These are phyloP conservation scores for Diplolepis rosae DNA, from an alignment of 2,888 invertebrate species.

Conservation along the genomic window DNA sequence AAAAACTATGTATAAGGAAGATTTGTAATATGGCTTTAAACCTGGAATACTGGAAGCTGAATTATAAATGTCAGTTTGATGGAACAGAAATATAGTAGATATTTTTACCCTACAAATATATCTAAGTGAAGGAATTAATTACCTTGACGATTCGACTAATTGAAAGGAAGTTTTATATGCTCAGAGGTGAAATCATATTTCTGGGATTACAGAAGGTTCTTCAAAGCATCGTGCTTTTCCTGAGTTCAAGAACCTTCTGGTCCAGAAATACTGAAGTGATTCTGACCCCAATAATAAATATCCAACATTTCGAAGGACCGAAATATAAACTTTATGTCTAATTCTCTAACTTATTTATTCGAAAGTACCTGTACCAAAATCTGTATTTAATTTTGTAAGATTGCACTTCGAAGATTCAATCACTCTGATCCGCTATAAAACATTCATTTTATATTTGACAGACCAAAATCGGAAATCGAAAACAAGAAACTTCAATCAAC, in stretches of 20 bases:
- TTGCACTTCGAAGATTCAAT: background rate
- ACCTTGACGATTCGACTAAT: background rate
- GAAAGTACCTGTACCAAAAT: too few relatives aligned
- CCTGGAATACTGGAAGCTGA: too few relatives aligned
- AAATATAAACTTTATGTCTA: slow-evolving; percentile 16
- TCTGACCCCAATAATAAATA: slow-evolving; percentile 12
- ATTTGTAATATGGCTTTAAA: too few relatives aligned
- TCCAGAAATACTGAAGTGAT: slow-evolving; percentile 24
- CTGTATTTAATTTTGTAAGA: background rate
- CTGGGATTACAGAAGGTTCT: background rate
- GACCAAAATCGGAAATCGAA: background rate
- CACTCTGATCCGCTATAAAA: background rate
- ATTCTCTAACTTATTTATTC: background rate
- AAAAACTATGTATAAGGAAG: too few relatives aligned
- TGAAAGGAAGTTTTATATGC: background rate
- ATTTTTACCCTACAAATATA: too few relatives aligned
- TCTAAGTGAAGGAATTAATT: too few relatives aligned
- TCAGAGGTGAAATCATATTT: slow-evolving; percentile 11
- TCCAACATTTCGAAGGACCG: background rate
- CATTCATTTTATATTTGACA: background rate
- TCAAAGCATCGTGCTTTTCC: background rate
- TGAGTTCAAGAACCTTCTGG: slow-evolving; percentile 28
- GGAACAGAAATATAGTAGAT: too few relatives aligned
- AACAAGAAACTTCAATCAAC: background rate
- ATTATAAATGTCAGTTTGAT: too few relatives aligned